Evolutionary conservation across 2,888 invertebrate species (phyloP).

Genomic region (Phanerotoma sp.): DNA sequence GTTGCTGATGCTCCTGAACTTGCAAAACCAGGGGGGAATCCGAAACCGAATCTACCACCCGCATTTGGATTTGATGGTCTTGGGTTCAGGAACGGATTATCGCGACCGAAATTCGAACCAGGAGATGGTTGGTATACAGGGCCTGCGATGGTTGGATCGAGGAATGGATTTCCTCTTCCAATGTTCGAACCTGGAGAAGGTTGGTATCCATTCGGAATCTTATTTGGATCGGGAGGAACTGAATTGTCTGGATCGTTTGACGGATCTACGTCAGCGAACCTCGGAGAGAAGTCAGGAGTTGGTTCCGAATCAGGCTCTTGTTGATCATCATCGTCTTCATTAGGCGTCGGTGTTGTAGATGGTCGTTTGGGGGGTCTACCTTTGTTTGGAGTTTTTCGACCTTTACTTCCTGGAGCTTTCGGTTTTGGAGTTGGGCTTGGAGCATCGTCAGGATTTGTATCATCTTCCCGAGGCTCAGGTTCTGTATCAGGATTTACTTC

Average conservation of each 20-base stretch:
- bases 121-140: constrained; percentile 3
- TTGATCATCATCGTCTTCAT: background rate
- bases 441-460: constrained; percentile 1
- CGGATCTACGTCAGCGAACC: constrained; percentile 4
- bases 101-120: too few relatives aligned
- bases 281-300: background rate
- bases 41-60: constrained; percentile 25
- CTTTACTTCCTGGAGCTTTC: background rate
- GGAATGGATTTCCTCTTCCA: constrained; percentile 12
- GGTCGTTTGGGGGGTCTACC: background rate
- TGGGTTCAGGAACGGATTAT: too few relatives aligned
- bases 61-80: too few relatives aligned
- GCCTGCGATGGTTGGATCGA: constrained; percentile 8
- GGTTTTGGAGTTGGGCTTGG: constrained; percentile 1
- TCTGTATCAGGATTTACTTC: constrained; percentile 9
- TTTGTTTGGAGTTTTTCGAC: background rate
- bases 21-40: constrained; percentile 27
- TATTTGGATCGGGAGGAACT: background rate
- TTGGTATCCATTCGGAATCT: too few relatives aligned
- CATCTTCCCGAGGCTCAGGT: background rate
- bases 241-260: constrained; percentile 7
- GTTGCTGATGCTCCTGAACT: too few relatives aligned
- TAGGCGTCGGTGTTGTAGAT: background rate
- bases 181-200: too few relatives aligned
- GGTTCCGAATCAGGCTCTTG: background rate